These are phyloP conservation scores for Phthorimaea operculella DNA, from an alignment of 1,140 invertebrate genomes.

Conservation along the genomic window DNA sequence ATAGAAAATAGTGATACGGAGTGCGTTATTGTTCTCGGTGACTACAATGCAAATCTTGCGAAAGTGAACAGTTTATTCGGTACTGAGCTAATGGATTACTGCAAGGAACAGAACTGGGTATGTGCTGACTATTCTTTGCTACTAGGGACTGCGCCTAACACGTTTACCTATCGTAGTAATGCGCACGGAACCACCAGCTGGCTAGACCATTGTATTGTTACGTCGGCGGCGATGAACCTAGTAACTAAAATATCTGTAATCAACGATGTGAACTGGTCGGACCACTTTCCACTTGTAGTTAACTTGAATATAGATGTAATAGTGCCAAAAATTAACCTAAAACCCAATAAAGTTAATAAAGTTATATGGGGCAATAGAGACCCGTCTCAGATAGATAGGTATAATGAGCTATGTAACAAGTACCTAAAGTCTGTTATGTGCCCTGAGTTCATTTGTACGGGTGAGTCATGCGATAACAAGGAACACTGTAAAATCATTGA, in stretches of 20 bases:
- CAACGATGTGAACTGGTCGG: neutral
- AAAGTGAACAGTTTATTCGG: neutral
- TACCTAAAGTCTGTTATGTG: too few relatives aligned
- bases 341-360: neutral
- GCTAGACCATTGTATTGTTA: constrained; percentile 1
- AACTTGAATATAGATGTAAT: neutral
- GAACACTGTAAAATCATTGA: too few relatives aligned
- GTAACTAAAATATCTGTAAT: neutral
- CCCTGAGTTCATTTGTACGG: too few relatives aligned
- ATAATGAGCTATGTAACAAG: neutral
- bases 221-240: neutral
- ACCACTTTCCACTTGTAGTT: neutral
- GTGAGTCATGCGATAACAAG: too few relatives aligned
- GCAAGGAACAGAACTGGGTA: neutral
- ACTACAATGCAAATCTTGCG: neutral
- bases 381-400: neutral
- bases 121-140: neutral
- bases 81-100: neutral
- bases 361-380: neutral
- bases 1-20: neutral
- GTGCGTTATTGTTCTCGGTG: neutral
- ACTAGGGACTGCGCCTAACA: neutral
- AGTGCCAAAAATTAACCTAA: neutral
- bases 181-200: neutral
- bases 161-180: neutral